Base-by-base conservation (phyloP, 2,888 invertebrate genomes). In the Aquatica leii region DNA sequence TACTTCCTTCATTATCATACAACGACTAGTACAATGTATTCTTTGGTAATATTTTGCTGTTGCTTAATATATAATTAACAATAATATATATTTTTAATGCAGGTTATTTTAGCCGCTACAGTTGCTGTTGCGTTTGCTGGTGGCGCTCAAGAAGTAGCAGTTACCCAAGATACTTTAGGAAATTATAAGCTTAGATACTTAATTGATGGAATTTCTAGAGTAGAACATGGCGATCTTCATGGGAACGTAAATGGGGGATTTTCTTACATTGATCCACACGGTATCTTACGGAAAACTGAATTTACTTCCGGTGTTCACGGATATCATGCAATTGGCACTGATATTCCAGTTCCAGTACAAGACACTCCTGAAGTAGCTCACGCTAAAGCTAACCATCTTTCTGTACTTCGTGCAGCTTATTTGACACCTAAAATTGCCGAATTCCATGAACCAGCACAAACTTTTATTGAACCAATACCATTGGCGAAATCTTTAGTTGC, bases 301-400 rank as follows among this genome's bases (percentile, higher is more conserved):
- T 65, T 62, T 41, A 37, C 66, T 8, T 70, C 68, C 11, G 69
- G 68, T n/a, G 60, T 54, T 14, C 55, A 69, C 9, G 73, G 73
- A 11, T 69, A 68, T 52, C 54, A 60, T 31, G 67, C 69, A 9
- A 15, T 61, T 12, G 67, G 70, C n/a, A 62, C 61, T 58, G 66
- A 68, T 49, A n/a, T 71, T 40, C 71, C 71, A 6, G 66, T 66
- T 14, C 62, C 70, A 34, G 73, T 73, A 3, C 35, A 58, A 11
- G 74, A 74, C 18, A 73, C 73, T 6, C 69, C 71, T 4, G 75
- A 76, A 65, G 74, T 75, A 8, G 66, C 66, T 6, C 54, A 59
- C 5, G 73, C 74, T 17, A 66, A 68, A 31, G 67, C 68, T 17
- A 60, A 69, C 14, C 72, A 72, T 59, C 60, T 69, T 14, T 63